phyloP scores from a whole-genome alignment of 1,140 invertebrate genomes.

The Dendroctonus valens region DNA sequence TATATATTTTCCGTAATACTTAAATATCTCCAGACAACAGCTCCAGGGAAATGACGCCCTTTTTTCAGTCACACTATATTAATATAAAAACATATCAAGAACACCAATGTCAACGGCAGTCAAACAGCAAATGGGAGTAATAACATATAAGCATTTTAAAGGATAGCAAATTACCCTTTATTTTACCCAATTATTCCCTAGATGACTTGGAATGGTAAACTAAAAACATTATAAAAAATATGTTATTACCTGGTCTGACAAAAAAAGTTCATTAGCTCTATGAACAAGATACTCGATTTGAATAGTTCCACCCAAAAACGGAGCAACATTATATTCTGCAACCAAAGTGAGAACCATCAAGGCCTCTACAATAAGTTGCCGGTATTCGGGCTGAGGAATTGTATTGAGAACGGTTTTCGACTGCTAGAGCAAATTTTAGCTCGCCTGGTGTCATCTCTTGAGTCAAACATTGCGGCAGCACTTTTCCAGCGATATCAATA shows the following conservation, averaged over 20 bases:
- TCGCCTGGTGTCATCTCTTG: conserved; percentile 99
- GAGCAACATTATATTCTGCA: conserved; percentile 81
- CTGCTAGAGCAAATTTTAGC: conserved; percentile 96
- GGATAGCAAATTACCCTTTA: too few relatives aligned
- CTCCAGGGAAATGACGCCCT: too few relatives aligned
- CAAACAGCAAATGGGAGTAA: too few relatives aligned
- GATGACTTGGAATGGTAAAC: too few relatives aligned
- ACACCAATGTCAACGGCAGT: too few relatives aligned
- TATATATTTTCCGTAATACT: too few relatives aligned
- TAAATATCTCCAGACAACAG: too few relatives aligned
- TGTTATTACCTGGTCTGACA: conserved; percentile 88
- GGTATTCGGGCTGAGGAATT: conserved; percentile 97
- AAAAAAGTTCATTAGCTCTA: conserved; percentile 91
- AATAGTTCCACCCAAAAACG: conserved; percentile 77
- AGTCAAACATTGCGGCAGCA: conserved; percentile 86
- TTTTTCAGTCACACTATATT: too few relatives aligned
- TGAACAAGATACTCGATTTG: conserved; percentile 91
- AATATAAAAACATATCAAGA: too few relatives aligned
- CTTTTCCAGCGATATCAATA: conserved; percentile 82
- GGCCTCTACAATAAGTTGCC: conserved; percentile 96
- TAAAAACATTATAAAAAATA: background rate
- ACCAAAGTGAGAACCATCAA: conserved; percentile 93
- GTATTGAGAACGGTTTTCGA: conserved; percentile 97
- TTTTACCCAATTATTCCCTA: too few relatives aligned
- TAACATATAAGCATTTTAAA: too few relatives aligned